Evolutionary conservation across 2,113 vertebrate genomes (phyloP), one percentile per base, ranked within the genome.

Genomic region (Siniperca chuatsi): DNA sequence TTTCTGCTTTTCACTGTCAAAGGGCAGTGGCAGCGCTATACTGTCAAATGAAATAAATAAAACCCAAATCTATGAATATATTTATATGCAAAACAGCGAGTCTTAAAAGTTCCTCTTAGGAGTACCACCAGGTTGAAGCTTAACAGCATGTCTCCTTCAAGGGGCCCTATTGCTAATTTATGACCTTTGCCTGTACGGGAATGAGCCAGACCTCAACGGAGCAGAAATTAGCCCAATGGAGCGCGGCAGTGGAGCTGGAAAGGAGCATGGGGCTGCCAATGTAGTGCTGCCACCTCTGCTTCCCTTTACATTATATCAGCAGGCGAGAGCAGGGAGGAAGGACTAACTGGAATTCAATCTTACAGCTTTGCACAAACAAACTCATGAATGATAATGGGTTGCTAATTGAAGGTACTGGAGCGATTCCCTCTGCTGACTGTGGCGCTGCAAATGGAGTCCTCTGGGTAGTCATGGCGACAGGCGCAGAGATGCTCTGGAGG

Each of bases 321-420:
- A 33, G 77, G 50, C 64, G n/a, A 48, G 71, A 29, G 75, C 64
- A n/a, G n/a, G 69, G 58, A 70, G 80, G 77, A 72, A 74, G 82
- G 64, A 70, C 86, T 83, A 90, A 91, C 89, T 80, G 73, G 70
- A 90, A 88, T 91, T 84, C 86, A 90, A 79, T 92, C 90, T 87
- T 65, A 78, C 90, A 83, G 90, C 90, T 84, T 80, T 84, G 90
- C 89, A 91, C 87, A 94, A 90, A 92, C 91, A 93, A 92, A 92
- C 90, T 91, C 93, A 90, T 94, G 93, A 91, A 93, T 94, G 93
- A 92, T 94, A 94, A 94, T 90, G 60, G 76, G 29, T 55, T 48
- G 85, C 87, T 94, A 93, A 95, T 93, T 94, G 92, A 94, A 95
- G 89, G 85, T 82, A 72, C 84, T 87, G 90, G 87, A 88, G 89